phyloP scores from a whole-genome alignment of 2,797 vertebrate species.

The Sternotherus odoratus region DNA sequence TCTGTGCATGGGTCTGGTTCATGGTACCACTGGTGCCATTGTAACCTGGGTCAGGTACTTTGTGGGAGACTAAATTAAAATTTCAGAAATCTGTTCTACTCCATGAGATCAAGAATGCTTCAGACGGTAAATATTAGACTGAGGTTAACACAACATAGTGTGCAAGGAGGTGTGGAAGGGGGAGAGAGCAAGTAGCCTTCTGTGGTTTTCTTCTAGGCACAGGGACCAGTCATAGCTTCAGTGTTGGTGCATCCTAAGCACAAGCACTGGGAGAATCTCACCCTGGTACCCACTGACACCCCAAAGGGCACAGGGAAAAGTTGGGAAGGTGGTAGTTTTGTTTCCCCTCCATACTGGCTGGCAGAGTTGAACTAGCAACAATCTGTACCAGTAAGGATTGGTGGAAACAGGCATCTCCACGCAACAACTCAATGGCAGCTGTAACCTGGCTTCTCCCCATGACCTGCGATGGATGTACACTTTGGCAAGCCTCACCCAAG shows the following conservation, averaged over 20 bases:
- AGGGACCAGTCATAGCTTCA: neutral
- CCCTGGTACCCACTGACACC: neutral
- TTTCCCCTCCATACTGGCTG: neutral
- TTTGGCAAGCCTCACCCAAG: too few species aligned
- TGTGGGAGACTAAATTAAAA: conserved; percentile 56
- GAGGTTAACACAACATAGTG: neutral
- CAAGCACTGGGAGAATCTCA: neutral
- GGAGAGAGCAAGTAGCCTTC: neutral
- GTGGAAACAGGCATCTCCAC: too few species aligned
- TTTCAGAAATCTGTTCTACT: conserved; percentile 21
- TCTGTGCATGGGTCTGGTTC: too few species aligned
- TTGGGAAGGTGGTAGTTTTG: neutral
- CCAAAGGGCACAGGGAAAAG: neutral
- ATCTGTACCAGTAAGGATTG: neutral
- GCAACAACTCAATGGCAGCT: too few species aligned
- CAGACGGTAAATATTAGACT: conserved; percentile 6
- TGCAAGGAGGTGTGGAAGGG: neutral
- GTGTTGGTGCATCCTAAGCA: neutral
- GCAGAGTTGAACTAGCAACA: neutral
- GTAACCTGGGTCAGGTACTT: neutral
- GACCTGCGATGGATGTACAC: too few species aligned
- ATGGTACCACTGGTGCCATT: too few species aligned
- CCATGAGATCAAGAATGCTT: neutral
- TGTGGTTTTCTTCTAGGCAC: neutral
- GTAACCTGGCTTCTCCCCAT: too few species aligned